These are phyloP conservation scores for Dorcus hopei DNA, from an alignment of 2,888 invertebrate species.

Conservation along the genomic window DNA sequence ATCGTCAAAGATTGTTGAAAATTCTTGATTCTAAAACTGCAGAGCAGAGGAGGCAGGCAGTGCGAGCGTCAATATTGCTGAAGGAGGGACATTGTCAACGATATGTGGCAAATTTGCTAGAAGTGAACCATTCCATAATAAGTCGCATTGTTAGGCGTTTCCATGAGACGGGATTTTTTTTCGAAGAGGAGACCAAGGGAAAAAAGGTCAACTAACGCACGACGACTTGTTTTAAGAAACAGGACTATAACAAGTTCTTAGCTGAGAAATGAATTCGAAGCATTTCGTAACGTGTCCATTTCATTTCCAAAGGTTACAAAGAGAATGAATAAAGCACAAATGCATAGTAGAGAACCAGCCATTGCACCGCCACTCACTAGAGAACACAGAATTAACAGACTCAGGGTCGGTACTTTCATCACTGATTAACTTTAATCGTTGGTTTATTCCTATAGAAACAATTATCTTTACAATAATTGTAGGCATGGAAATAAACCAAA, in stretches of 20 bases:
- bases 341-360: constrained; percentile 6
- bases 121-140: background rate
- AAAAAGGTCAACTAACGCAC: too few species aligned
- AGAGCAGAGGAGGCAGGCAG: too few species aligned
- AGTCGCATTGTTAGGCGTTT: background rate
- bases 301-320: constrained; percentile 2
- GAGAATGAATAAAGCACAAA: constrained; percentile 1
- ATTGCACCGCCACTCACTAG: background rate
- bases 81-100: background rate
- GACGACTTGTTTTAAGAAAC: too few species aligned
- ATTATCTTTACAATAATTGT: too few species aligned
- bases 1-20: too few species aligned
- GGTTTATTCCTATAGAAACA: too few species aligned
- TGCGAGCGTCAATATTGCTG: background rate
- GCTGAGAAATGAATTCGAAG: constrained; percentile 5
- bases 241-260: background rate
- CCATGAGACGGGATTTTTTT: too few species aligned
- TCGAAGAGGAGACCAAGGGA: background rate
- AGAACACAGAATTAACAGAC: background rate
- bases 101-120: background rate
- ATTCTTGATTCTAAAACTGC: too few species aligned
- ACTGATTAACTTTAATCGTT: too few species aligned
- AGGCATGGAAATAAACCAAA: too few species aligned
- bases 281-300: constrained; percentile 5
- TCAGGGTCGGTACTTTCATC: too few species aligned